Evolutionary conservation across 2,113 vertebrate genomes (phyloP).

Genomic region (Butorides virescens): DNA sequence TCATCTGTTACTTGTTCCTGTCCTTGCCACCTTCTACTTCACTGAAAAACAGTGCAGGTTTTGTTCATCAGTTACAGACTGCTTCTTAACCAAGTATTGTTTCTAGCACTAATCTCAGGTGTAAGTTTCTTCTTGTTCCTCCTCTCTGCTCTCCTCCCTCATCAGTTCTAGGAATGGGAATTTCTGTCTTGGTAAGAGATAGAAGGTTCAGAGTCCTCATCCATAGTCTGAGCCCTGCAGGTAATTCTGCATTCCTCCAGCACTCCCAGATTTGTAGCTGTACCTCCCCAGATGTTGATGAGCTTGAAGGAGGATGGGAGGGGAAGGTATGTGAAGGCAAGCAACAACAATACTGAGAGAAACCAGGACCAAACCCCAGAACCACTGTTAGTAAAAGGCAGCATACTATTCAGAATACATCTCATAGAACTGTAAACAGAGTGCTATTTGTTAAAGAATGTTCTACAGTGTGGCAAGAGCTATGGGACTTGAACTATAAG

Average conservation of each 20-base stretch:
- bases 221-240: background rate
- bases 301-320: background rate
- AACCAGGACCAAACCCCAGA: background rate
- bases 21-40: background rate
- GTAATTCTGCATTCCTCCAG: background rate
- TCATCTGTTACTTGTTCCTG: background rate
- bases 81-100: background rate
- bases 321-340: background rate
- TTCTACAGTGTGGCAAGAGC: rapidly evolving
- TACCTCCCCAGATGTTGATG: background rate
- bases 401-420: background rate
- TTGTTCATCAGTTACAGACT: background rate
- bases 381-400: background rate
- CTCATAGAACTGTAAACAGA: background rate
- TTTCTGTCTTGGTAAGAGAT: background rate
- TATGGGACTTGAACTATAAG: background rate
- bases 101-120: background rate
- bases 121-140: background rate
- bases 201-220: background rate
- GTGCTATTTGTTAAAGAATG: background rate
- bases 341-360: background rate
- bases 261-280: background rate
- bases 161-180: background rate
- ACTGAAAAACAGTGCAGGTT: background rate
- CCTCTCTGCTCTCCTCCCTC: background rate